These are phyloP conservation scores for Ariopsis seemanni DNA, from an alignment of 2,113 vertebrate species.

Conservation along the genomic window DNA sequence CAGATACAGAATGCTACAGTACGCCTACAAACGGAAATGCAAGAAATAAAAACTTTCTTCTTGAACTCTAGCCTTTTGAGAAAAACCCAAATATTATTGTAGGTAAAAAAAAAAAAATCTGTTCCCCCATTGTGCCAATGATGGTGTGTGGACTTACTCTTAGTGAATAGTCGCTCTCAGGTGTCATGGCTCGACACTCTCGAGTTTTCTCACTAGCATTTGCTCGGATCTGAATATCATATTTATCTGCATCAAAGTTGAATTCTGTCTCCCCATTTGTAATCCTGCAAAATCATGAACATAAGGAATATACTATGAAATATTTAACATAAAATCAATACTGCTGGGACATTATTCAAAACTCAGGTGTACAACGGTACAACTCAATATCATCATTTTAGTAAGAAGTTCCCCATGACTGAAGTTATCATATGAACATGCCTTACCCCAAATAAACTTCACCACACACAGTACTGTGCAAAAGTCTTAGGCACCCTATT, in stretches of 20 bases:
- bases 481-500: no score
- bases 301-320: neutral
- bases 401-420: no score
- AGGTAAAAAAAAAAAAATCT: neutral
- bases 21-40: conserved; percentile 73
- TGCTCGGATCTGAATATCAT: conserved; percentile 87
- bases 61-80: neutral
- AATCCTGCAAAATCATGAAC: conserved; percentile 68
- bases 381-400: neutral
- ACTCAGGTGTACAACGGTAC: neutral
- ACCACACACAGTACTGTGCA: no score
- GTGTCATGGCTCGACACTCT: conserved; percentile 60
- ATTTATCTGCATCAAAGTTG: conserved; percentile 85
- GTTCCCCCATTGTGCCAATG: neutral
- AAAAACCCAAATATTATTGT: no score
- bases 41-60: neutral
- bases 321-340: neutral
- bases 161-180: conserved; percentile 82
- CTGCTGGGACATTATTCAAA: neutral
- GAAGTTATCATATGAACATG: no score
- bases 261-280: conserved; percentile 79
- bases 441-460: no score
- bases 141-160: conserved; percentile 56
- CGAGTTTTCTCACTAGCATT: conserved; percentile 69
- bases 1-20: conserved; percentile 92